Evolutionary conservation across 2,113 vertebrate genomes (phyloP), one percentile per base, ranked within the genome.

Genomic region (Lophura nycthemera): DNA sequence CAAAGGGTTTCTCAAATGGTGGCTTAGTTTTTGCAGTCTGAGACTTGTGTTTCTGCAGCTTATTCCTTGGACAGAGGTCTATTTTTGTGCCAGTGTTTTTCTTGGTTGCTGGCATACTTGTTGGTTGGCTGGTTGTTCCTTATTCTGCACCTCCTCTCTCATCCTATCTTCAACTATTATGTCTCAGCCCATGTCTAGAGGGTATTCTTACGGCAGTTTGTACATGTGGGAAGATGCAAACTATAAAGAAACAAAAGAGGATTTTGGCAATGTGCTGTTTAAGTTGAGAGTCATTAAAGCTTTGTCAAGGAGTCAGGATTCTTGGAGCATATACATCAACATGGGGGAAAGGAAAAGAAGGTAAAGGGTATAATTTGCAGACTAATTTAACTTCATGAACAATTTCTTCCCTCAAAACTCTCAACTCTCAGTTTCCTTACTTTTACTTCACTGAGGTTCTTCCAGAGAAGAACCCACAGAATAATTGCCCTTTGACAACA

Each of bases 171-270:
- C 65, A 61, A 1, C 66, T 34, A 18, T 47, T 67, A 48, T 52
- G 66, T 32, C 70, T 73, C 65, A 66, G 88, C 86, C 73, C 19
- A 11, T 47, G 82, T 75, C 93, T 54, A 34, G 40, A 89, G 91
- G 90, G 43, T 38, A 30, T 57, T 83, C 42, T 40, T n/a, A 32
- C 24, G 92, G 52, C 9, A 0, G 50, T 85, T 66, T 25, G 81
- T 38, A 40, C 3, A 5, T 90, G 64, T 60, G 80, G 84, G 92
- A 59, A 83, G 70, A 89, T 63, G 45, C 70, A 90, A 95, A 90
- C 43, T 80, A 40, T 70, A 72, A 76, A 76, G 71, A 79, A 95
- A 61, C 56, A 54, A 93, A 90, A 77, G 60, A 85, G 42, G 32
- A 45, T 89, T 91, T 81, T 90, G 66, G 83, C 85, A 85, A 27